A percentile compares a stretch with the other conserved stretches of the same genome.
phyloP scores from a whole-genome alignment of 2,797 vertebrate species.

The Takifugu rubripes region DNA sequence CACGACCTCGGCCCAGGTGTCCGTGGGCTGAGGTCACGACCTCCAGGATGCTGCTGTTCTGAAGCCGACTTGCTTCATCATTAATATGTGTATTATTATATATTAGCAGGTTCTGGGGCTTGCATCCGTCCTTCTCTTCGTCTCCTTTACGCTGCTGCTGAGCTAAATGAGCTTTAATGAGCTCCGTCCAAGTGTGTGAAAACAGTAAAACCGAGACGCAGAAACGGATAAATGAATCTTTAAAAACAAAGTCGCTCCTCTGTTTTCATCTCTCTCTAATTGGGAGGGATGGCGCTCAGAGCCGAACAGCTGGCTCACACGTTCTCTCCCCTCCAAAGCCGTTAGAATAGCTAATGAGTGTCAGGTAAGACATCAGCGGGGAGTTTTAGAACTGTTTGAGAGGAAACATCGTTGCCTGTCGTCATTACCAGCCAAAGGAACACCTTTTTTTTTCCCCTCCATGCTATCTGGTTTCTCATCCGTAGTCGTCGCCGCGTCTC shows the following conservation, averaged over 20 bases:
- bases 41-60: no score
- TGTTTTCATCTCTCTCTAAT: conserved; percentile 31
- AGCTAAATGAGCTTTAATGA: no score
- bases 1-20: no score
- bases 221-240: conserved; percentile 20
- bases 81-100: no score
- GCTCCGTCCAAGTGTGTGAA: conserved; percentile 31
- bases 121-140: no score
- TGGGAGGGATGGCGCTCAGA: conserved; percentile 24
- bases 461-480: conserved; percentile 44
- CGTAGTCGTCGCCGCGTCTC: conserved; percentile 30
- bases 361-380: conserved; percentile 11
- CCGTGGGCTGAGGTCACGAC: no score
- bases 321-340: conserved; percentile 9
- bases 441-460: conserved; percentile 22
- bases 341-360: conserved; percentile 38
- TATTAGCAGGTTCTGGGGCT: no score
- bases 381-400: conserved; percentile 6
- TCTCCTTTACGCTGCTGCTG: no score
- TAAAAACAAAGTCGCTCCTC: conserved; percentile 5
- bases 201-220: conserved; percentile 2
- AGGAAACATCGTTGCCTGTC: conserved; percentile 1
- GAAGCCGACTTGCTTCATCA: no score
- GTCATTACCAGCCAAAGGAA: conserved; percentile 6
- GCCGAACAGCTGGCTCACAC: conserved; percentile 2